Evolutionary conservation across 2,797 vertebrate species (phyloP), one percentile per base, ranked within the genome.

Genomic region (Threskiornis aethiopicus): DNA sequence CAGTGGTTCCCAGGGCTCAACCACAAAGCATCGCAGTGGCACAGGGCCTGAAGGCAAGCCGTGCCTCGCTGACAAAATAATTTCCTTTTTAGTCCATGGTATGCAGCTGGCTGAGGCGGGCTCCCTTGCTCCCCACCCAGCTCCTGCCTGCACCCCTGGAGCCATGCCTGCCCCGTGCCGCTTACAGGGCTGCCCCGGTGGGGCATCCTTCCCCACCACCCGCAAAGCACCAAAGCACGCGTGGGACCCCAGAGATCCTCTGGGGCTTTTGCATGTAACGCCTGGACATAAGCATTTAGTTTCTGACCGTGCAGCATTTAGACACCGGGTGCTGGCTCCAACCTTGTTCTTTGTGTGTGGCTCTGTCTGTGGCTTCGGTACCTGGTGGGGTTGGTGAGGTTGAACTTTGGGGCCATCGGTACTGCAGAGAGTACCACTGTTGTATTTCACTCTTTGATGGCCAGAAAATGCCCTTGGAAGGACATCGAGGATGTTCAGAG

Each of bases 51-150:
- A 49, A 78, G 79, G 33, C 28, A 11, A 28, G 69, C 65, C 47
- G 59, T 26, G 55, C 37, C 49, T 79, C 0, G 0, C 51, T 28
- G 35, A 44, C 24, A 52, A 39, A 67, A 39, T 61, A 13, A 71
- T 90, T 72, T 33, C 84, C 78, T 84, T 89, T 94, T 90, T 79
- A 91, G 90, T 88, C 39, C 76, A 77, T 59, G 67, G 52, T 90
- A 77, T 90, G 88, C 69, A 57, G 52, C 49, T n/a, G 39, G 35
- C 41, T 0, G 0, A 86, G 71, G 55, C 22, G 1, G 37, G 33
- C 64, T 77, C 22, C 37, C 52, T 73, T 0, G 0, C 67, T 89
- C 49, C 64, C 37, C 54, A 42, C 16, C 25, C 10, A 0, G 33
- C 39, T 61, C 66, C 39, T 10, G 9, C 58, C 29, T 7, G 5